Evolutionary conservation across 2,113 vertebrate species (phyloP).

Genomic region (Anolis sagrei): DNA sequence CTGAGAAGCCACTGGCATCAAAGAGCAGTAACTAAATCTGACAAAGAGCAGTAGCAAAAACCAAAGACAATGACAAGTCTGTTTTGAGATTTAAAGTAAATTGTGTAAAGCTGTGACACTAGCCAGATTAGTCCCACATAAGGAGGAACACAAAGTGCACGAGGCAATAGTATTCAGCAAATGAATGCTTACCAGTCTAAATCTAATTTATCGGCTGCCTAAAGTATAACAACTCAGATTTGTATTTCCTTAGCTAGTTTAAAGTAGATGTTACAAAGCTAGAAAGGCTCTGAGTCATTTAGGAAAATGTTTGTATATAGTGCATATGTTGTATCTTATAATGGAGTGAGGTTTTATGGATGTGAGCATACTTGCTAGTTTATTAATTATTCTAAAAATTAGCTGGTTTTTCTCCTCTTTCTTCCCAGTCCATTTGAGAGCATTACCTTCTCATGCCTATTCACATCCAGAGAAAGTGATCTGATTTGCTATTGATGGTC

Average conservation of each 20-base stretch:
- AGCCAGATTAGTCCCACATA: neutral
- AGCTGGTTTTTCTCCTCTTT: neutral
- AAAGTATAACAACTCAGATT: neutral
- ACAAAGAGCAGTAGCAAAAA: slow-evolving; percentile 8
- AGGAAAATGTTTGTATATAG: neutral
- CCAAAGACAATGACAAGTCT: neutral
- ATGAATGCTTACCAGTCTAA: neutral
- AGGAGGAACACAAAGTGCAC: neutral
- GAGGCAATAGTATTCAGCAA: neutral
- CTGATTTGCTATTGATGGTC: too few relatives aligned
- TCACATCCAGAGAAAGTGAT: too few relatives aligned
- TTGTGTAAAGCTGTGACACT: slow-evolving; percentile 2
- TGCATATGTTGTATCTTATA: neutral
- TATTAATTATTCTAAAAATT: neutral
- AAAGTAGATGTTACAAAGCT: neutral
- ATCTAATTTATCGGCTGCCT: neutral
- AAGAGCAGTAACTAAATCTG: neutral
- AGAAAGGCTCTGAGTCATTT: neutral
- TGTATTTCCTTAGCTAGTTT: neutral
- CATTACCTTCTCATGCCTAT: too few relatives aligned
- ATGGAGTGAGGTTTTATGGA: neutral
- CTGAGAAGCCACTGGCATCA: neutral
- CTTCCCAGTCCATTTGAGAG: neutral
- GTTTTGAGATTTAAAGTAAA: slow-evolving; percentile 1
- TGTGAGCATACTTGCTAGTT: neutral